Percentiles rank a stretch among this genome's conserved stretches.
These are phyloP conservation scores for Misgurnus anguillicaudatus DNA, from an alignment of 2,113 vertebrate species.

Conservation along the genomic window DNA sequence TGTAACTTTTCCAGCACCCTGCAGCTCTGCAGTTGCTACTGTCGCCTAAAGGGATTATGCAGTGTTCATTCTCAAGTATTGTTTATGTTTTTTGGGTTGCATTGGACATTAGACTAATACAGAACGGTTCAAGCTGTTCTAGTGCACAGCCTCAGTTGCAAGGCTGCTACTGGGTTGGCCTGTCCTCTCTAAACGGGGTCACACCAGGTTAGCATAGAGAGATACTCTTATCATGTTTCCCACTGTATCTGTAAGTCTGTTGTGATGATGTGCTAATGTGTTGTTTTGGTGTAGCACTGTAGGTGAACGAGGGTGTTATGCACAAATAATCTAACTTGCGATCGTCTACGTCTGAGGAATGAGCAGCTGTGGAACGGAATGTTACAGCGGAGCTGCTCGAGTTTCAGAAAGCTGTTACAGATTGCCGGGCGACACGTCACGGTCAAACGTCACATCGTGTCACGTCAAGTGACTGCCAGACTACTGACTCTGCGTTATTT, in stretches of 20 bases:
- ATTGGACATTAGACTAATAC: not conserved
- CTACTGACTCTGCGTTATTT: conserved; percentile 32
- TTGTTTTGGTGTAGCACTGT: not conserved
- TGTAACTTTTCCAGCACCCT: conserved; percentile 26
- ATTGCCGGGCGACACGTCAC: conserved; percentile 36
- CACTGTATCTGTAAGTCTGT: not conserved
- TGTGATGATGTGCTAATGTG: not conserved
- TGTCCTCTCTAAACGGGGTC: not conserved
- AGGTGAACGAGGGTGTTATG: conserved; percentile 26
- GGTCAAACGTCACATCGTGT: not conserved
- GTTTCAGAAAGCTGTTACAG: conserved; percentile 67
- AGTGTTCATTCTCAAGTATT: not conserved
- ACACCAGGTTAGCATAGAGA: not conserved
- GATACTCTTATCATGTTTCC: not conserved
- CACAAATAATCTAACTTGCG: conserved; percentile 25
- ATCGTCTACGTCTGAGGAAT: conserved; percentile 53
- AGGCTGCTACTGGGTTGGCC: not conserved
- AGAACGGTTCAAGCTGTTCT: not conserved
- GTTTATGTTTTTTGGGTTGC: not conserved
- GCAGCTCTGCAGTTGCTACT: conserved; percentile 8
- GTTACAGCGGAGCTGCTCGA: conserved; percentile 60
- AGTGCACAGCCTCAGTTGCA: not conserved
- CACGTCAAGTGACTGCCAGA: not conserved
- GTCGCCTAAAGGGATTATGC: not conserved
- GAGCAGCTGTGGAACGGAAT: conserved; percentile 68